Evolutionary conservation across 2,888 invertebrate species (phyloP), one percentile per base, ranked within the genome.

Genomic region (Philonicus albiceps): DNA sequence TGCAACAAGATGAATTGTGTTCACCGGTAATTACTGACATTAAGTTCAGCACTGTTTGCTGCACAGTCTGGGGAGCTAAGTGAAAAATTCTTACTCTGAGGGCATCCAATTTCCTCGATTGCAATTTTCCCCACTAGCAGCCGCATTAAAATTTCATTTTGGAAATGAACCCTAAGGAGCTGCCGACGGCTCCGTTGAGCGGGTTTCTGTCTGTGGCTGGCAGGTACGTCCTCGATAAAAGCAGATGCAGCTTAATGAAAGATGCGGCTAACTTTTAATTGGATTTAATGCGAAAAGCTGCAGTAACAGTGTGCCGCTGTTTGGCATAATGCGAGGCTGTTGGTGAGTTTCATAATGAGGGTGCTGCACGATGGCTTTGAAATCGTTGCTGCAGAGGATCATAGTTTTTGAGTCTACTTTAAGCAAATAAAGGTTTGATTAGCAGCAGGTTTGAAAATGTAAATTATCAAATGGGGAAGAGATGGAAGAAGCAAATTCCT

Each of bases 51-150:
- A 27, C 37, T 37, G 19, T 34, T 37, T 2, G 76, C 11, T 16
- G 22, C 27, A 64, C 37, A 76, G 78, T 78, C 49, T 53, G 49
- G 11, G 40, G 64, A 49, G 16, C 22, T 74, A 49, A 78, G 40
- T 78, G 49, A 78, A 78, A 76, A 76, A 78, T 49, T 78, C 49
- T 13, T 19, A 13, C 49, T 78, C 78, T n/a, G 49, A 22, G 22
- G 78, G 27, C 53, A 78, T 78, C 49, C 49, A 78, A 43, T 78
- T 49, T 78, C 49, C 78, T 78, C 49, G 49, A 78, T 78, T 78
- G 78, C 78, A 49, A 43, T 78, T 78, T 78, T 43, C 78, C 16
- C 49, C 6, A 13, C 49, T 27, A 78, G 22, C 16, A 19, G 49
- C 43, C 78, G 27, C 16, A 49, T 78, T 78, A 37, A 78, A 49